A percentile compares a stretch with the other conserved stretches of the same genome.
phyloP scores from a whole-genome alignment of 2,888 invertebrate genomes.

The Idaea aversata region DNA sequence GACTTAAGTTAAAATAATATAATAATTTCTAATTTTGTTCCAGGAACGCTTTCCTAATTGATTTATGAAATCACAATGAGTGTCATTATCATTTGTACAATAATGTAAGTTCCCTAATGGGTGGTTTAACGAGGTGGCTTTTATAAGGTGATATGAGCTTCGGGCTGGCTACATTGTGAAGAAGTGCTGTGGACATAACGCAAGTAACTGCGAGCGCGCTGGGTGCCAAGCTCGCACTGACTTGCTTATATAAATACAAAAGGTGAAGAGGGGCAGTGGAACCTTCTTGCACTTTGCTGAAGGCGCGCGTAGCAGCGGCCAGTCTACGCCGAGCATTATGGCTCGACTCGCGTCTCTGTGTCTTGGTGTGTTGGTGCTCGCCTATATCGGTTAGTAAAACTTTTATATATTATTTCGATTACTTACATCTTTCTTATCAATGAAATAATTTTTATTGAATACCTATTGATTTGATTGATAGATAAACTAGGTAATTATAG shows the following conservation, averaged over 20 bases:
- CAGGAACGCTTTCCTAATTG: conserved; percentile 33
- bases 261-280: conserved; percentile 77
- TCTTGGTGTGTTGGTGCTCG: conserved; percentile 71
- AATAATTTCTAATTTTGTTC: conserved; percentile 4
- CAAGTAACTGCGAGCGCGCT: conserved; percentile 48
- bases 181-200: conserved; percentile 57
- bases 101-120: conserved; percentile 22
- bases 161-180: conserved; percentile 50
- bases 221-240: conserved; percentile 52
- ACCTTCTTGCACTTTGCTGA: conserved; percentile 77
- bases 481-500: background rate
- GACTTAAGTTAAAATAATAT: background rate
- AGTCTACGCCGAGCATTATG: conserved; percentile 78
- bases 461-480: background rate
- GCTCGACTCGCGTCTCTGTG: conserved; percentile 78
- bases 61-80: conserved; percentile 40
- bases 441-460: background rate
- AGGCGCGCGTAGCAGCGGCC: conserved; percentile 64
- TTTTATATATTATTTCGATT: conserved; percentile 17
- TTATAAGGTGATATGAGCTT: conserved; percentile 61
- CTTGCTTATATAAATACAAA: conserved; percentile 78
- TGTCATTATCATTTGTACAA: conserved; percentile 44
- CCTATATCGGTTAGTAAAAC: conserved; percentile 70
- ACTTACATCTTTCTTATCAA: conserved; percentile 1
- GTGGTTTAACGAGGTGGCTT: conserved; percentile 50